phyloP scores from a whole-genome alignment of 2,888 invertebrate genomes.

The Morpho achilles region DNA sequence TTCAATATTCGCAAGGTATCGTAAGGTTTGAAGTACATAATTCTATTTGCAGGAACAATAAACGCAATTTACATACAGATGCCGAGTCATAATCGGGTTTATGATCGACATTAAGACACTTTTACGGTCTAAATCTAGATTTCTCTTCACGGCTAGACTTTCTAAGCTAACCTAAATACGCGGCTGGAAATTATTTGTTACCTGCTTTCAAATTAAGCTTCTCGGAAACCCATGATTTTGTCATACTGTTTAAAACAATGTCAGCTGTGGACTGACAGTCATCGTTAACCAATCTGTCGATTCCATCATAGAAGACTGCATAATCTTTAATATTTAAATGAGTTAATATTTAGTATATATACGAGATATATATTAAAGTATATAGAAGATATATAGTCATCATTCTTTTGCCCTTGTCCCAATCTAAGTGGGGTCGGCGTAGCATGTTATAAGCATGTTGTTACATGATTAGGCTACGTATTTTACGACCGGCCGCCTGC shows the following conservation, averaged over 20 bases:
- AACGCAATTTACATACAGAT: constrained; percentile 21
- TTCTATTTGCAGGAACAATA: constrained; percentile 23
- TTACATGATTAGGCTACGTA: no score
- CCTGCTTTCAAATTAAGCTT: constrained; percentile 31
- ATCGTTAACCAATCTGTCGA: no score
- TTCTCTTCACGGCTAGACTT: constrained; percentile 38
- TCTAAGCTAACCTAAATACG: constrained; percentile 41
- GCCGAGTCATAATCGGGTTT: constrained; percentile 23
- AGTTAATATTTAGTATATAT: no score
- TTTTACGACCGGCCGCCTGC: no score
- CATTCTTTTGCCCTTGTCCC: no score
- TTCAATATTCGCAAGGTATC: background rate
- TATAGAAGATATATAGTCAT: no score
- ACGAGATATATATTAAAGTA: no score
- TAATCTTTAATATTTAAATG: no score
- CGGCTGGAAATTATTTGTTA: constrained; percentile 32
- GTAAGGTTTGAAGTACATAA: constrained; percentile 6
- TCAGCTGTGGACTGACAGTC: no score
- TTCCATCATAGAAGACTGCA: no score
- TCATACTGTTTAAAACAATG: background rate
- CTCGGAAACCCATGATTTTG: constrained; percentile 20
- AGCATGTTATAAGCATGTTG: no score
- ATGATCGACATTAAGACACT: constrained; percentile 35
- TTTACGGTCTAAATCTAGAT: constrained; percentile 43
- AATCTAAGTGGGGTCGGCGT: no score